Base-by-base conservation (phyloP, 2,888 invertebrate species). In the Volucella inflata region DNA sequence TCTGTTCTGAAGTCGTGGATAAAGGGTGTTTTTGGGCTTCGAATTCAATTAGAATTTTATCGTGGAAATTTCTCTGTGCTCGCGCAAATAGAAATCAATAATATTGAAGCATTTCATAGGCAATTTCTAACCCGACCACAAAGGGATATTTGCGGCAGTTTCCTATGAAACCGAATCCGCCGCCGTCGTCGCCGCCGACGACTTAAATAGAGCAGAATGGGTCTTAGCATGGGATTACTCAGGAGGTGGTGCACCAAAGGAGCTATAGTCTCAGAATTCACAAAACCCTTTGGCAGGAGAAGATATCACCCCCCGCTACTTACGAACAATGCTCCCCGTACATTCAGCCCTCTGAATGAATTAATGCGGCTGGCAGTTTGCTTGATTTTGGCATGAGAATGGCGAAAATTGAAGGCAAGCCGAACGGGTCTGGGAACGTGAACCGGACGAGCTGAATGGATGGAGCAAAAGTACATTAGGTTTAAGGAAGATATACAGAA, bases 51-150 rank as follows among this genome's bases (percentile, higher is more conserved):
- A 64, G 77, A 77, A 68, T 68, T 67, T 65, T 68, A 21, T 59
- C 81, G 44, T 65, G 57, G 38, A 70, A 53, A 55, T 59, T 10
- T 64, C 17, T 51, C 21, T 67, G 40, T 53, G 67, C 44, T 67
- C 57, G 51, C 51, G 60, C 42, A 50, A 70, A 75, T 57, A 53
- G 48, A 74, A 84, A 84, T 84, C 84, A 59, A 84, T 84, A 75
- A 74, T 65, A 70, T 70, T 64, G 75, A 75, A 79, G 55, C 40
- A 75, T 74, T 68, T 68, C 55, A 64, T 75, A 59, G 75, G 75
- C 70, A 71, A 80, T 80, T 79, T 64, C 57, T 74, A 53, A 60
- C 46, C 46, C 51, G 64, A 55, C 74, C 75, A 72, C 70, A 75
- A 68, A 79, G 75, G 75, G 60, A 75, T 75, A 64, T 70, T 65